Evolutionary conservation across 1,140 invertebrate genomes (phyloP), one percentile per base, ranked within the genome.

Genomic region (Heliothis subflexa): DNA sequence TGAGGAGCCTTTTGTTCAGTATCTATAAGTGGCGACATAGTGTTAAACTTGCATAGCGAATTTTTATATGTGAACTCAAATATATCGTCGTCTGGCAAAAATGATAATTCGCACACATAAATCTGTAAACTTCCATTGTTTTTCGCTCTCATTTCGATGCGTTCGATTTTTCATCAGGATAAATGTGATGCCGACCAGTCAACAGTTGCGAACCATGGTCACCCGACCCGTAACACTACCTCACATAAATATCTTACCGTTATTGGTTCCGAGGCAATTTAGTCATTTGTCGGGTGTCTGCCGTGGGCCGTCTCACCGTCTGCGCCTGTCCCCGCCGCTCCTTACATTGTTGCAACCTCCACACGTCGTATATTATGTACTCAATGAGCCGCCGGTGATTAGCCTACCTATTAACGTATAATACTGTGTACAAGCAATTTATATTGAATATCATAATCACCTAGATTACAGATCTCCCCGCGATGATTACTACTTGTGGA

Each of bases 231-330:
- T 78, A 76, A 76, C 73, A 78, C 71, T 82, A 82, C 82, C 78
- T 78, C 80, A 79, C 78, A 81, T 86, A 80, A 83, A 80, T 79
- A 81, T 83, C 62, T 81, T 83, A 82, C 84, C 81, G 87, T 82
- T 88, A 86, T 83, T 82, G 80, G 83, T 85, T 52, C 68, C 76
- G 81, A 83, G 70, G 88, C 85, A 88, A 91, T 91, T 91, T 89
- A 88, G 88, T 89, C 86, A 89, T 91, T 90, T 87, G 88, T 91
- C 86, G 83, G 80, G 82, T 85, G 89, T 90, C 90, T 81, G 84
- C 57, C 73, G 81, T 79, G 79, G 81, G 80, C 75, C 45, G 80
- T 16, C 70, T 68, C 62, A n/a, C 14, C 18, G 77, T 72, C 59
- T 47, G 45, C 55, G 25, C n/a, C 50, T 55, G 40, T 64, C 73